phyloP scores from a whole-genome alignment of 2,113 vertebrate genomes.

The Tretioscincus oriximinensis region DNA sequence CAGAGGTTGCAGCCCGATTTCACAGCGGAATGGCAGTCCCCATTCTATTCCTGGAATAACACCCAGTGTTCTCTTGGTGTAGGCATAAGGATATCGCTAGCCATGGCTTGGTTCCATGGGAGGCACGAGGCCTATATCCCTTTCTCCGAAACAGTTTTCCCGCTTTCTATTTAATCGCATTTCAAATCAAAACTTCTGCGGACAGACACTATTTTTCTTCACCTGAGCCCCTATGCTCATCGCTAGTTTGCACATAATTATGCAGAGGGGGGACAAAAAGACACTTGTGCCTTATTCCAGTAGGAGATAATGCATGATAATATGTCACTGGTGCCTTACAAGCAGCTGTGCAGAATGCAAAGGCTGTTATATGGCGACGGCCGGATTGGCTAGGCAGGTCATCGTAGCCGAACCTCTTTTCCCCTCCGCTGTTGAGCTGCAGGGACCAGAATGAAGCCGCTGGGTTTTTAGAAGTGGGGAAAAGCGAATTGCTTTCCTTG shows the following conservation, averaged over 20 bases:
- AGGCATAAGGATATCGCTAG: too few relatives aligned
- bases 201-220: constrained; percentile 32
- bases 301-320: constrained; percentile 15
- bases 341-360: not conserved
- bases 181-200: constrained; percentile 47
- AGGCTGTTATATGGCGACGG: constrained; percentile 11
- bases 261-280: not conserved
- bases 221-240: constrained; percentile 27
- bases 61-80: not conserved
- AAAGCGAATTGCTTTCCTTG: not conserved
- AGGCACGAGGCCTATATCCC: not conserved
- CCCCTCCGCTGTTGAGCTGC: not conserved
- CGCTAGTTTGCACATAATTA: constrained; percentile 43
- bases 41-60: too few relatives aligned
- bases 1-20: too few relatives aligned
- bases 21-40: too few relatives aligned
- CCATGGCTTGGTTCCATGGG: not conserved
- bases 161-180: constrained; percentile 61
- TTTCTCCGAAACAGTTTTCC: constrained; percentile 59
- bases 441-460: not conserved
- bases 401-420: not conserved
- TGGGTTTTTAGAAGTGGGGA: too few relatives aligned
- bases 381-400: constrained; percentile 9
- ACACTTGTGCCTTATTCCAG: constrained; percentile 3
- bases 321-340: constrained; percentile 42